Evolutionary conservation across 2,797 vertebrate species (phyloP).

Genomic region (Valencia hispanica): DNA sequence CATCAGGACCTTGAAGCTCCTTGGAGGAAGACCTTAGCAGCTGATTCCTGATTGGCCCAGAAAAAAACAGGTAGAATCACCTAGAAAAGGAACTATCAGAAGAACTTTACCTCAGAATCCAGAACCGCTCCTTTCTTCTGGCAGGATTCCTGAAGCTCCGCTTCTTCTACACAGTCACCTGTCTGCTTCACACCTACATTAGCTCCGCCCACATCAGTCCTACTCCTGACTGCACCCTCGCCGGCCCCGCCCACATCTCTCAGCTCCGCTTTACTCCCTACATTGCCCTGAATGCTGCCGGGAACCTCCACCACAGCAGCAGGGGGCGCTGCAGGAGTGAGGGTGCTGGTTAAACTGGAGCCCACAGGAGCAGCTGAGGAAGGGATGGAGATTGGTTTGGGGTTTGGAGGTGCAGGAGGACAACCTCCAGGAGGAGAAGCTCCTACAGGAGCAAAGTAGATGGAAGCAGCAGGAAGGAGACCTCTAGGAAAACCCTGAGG

Average conservation of each 20-base stretch:
- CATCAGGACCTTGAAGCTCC: background rate
- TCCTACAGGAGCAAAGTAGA: background rate
- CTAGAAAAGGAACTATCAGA: too few species aligned
- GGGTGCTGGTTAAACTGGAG: background rate
- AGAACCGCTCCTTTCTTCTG: background rate
- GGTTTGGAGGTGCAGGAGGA: background rate
- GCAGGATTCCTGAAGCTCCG: background rate
- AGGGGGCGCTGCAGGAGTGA: background rate
- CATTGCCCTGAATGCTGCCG: background rate
- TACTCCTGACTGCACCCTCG: background rate
- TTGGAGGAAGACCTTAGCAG: background rate
- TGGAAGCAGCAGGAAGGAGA: background rate
- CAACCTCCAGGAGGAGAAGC: background rate
- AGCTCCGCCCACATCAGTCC: background rate
- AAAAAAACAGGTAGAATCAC: background rate
- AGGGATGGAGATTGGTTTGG: background rate
- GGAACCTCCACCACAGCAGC: background rate
- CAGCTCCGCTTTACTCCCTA: background rate
- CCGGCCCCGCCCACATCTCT: background rate
- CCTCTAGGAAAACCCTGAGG: slow-evolving; percentile 6
- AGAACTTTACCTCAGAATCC: background rate
- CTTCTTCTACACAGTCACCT: background rate
- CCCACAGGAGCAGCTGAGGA: background rate
- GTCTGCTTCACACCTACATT: background rate
- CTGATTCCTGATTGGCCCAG: background rate